Base-by-base conservation (phyloP, 2,113 vertebrate genomes). In the Malurus melanocephalus region DNA sequence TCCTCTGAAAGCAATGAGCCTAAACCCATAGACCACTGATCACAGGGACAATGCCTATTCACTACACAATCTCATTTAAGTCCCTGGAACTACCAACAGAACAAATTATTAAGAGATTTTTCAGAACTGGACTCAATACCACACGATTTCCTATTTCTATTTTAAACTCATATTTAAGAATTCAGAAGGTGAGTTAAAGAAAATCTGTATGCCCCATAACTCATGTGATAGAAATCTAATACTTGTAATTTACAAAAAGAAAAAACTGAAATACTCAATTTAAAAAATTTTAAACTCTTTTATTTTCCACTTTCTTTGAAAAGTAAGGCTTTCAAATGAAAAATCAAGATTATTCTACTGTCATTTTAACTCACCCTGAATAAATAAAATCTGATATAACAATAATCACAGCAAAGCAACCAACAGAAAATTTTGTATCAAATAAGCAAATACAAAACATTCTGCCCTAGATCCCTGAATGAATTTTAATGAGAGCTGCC, bases 1-100 rank as follows among this genome's bases (percentile, higher is more conserved):
- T 85, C 74, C 64, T 95, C 88, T 84, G 71, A 92, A 95, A 96
- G 90, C 84, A 94, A 77, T 23, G 76, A 93, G 6, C 35, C 60
- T 60, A 55, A 90, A 80, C 64, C 62, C 55, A 8, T 59, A 72
- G 78, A 62, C 32, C 73, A 69, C 81, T 75, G 40, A 48, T 57
- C 27, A 30, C 30, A 48, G 76, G 35, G 76, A 88, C 74, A 80
- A 83, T 66, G 33, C 19, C 75, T 85, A 45, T 40, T 90, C 71
- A 80, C 60, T 49, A 11, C n/a, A 49, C 40, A 48, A 40, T 22
- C 72, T 38, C 66, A 59, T 0, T 74, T 30, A 89, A 85, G 46
- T 33, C 52, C 67, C 76, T 42, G 17, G 33, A 92, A 68, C 72
- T 57, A 83, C 27, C 56, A 86, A 26, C 14, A 26, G 40, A 55